Percentiles rank a stretch among this genome's conserved stretches.
Evolutionary conservation across 2,113 vertebrate genomes (phyloP).

Genomic region (Mormyrus iriodes): DNA sequence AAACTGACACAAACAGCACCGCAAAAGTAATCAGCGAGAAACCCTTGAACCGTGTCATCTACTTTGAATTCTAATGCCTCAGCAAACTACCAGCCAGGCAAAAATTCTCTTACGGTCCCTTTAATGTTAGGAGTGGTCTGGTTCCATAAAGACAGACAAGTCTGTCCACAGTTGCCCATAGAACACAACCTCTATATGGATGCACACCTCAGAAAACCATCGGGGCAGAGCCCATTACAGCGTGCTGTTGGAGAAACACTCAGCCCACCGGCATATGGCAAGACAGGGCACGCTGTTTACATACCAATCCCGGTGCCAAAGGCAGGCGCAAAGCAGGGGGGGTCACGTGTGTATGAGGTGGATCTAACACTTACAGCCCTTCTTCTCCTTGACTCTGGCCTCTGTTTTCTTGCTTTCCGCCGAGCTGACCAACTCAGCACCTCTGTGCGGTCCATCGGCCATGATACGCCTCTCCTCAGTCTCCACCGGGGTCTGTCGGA

Average conservation of each 20-base stretch:
- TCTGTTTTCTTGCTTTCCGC: constrained; percentile 39
- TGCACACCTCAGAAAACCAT: not conserved
- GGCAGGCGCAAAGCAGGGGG: not conserved
- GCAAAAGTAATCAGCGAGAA: not conserved
- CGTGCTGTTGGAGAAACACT: not conserved
- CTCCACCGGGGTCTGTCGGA: not conserved
- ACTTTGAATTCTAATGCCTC: not conserved
- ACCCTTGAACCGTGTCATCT: not conserved
- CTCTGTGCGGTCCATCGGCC: constrained; percentile 26
- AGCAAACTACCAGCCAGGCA: not conserved
- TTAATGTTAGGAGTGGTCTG: not conserved
- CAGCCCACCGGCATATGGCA: not conserved
- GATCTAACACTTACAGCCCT: constrained; percentile 59
- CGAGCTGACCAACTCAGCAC: constrained; percentile 23
- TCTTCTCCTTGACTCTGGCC: constrained; percentile 53
- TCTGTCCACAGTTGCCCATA: not conserved
- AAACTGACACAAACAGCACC: not conserved
- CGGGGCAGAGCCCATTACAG: not conserved
- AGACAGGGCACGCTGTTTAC: not conserved
- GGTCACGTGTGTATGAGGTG: not conserved
- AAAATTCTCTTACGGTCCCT: not conserved
- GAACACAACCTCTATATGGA: not conserved
- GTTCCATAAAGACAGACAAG: not conserved
- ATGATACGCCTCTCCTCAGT: not conserved
- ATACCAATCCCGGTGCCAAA: not conserved